Base-by-base conservation (phyloP, 1,140 invertebrate species). In the Drusus annulatus region DNA sequence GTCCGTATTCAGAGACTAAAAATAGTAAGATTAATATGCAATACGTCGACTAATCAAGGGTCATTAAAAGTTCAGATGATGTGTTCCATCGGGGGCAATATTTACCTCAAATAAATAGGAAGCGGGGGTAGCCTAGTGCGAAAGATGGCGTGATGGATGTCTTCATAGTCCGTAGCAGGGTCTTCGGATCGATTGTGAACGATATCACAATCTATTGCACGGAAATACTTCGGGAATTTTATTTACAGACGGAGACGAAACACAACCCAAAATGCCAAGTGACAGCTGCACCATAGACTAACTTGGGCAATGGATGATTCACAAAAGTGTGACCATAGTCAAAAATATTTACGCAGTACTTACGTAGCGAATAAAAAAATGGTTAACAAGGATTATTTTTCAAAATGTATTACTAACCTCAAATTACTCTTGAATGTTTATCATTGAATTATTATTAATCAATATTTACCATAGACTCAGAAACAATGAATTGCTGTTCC, bases 91-190 rank as follows among this genome's bases (percentile, higher is more conserved):
- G 16, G 21, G 36, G 25, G n/a, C 36, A 77, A 77, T 69, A 51
- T 51, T 68, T 78, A 78, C 76, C 76, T 78, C 76, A 78, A 71
- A 78, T 68, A 78, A 68, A 68, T 31, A 78, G 65, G 50, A 69
- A 60, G 62, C 60, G 19, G 17, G 25, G 60, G 10, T 7, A 19
- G 56, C 25, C 19, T 58, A 25, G 16, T 16, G 25, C 45, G 19
- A 71, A 69, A 69, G 69, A 63, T 78, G 54, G 36, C 36, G 36
- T 45, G 36, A 13, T 45, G 36, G 36, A 45, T 45, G 58, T 78
- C 76, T 78, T 78, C 76, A 78, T 78, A 78, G 76, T 78, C 62
- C 63, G 63, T 31, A 56, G 62, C 45, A 23, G 51, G 60, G 76
- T 28, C 36, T n/a, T 63, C 19, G 45, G 65, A 23, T 21, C 60